Percentiles rank a stretch among this genome's conserved stretches.
These are phyloP conservation scores for Aphyosemion australe DNA, from an alignment of 2,113 vertebrate species.

Conservation along the genomic window DNA sequence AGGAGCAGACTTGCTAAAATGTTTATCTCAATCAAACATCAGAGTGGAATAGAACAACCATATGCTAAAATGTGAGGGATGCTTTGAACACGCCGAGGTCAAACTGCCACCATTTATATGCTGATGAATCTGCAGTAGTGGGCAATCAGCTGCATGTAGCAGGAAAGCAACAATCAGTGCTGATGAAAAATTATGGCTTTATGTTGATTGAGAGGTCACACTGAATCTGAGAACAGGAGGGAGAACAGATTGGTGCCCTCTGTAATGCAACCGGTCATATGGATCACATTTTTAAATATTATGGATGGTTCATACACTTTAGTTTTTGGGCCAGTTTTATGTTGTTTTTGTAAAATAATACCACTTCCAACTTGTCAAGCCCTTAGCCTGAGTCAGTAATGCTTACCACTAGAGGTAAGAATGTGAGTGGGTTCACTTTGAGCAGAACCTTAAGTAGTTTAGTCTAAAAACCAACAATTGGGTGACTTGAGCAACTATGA, in stretches of 20 bases:
- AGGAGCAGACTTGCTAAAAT: conserved; percentile 6
- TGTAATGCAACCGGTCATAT: conserved; percentile 14
- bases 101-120: conserved; percentile 24
- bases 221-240: background rate
- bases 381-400: too few relatives aligned
- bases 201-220: conserved; percentile 47
- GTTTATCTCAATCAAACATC: conserved; percentile 21
- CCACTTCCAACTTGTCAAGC: too few relatives aligned
- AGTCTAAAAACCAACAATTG: too few relatives aligned
- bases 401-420: too few relatives aligned
- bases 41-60: background rate
- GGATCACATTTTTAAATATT: background rate
- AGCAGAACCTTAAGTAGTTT: too few relatives aligned
- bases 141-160: conserved; percentile 42
- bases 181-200: conserved; percentile 41
- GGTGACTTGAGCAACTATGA: too few relatives aligned
- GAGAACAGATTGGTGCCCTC: background rate
- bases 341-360: background rate
- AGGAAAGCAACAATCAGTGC: conserved; percentile 40
- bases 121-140: conserved; percentile 36
- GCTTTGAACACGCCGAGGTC: conserved; percentile 7
- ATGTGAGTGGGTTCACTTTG: too few relatives aligned
- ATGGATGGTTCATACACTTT: background rate
- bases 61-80: background rate
- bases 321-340: background rate